These are phyloP conservation scores for Menidia beryllina DNA, from an alignment of 2,113 vertebrate genomes.

Conservation along the genomic window DNA sequence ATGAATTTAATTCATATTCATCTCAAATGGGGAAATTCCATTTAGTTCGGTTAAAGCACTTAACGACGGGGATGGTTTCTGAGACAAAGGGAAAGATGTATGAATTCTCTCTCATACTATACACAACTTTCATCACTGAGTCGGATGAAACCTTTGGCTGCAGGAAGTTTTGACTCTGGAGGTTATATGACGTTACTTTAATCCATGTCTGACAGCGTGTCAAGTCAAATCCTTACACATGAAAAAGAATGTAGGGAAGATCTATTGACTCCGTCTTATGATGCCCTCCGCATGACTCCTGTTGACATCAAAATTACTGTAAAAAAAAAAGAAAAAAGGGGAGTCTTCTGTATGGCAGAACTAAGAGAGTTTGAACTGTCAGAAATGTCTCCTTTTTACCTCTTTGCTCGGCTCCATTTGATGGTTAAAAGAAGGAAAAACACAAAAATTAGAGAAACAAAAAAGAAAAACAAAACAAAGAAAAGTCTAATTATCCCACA, in stretches of 20 bases:
- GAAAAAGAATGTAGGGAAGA: background rate
- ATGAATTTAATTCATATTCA: too few relatives aligned
- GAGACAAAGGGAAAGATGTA: too few relatives aligned
- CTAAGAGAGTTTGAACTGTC: background rate
- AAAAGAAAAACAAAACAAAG: background rate
- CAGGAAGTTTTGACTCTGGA: background rate
- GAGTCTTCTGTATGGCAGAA: background rate
- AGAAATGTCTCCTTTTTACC: background rate
- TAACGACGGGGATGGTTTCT: too few relatives aligned
- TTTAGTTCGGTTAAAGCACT: too few relatives aligned
- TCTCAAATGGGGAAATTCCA: too few relatives aligned
- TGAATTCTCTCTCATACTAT: too few relatives aligned
- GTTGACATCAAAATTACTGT: background rate
- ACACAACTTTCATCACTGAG: too few relatives aligned
- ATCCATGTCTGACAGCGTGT: background rate
- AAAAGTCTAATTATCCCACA: slow-evolving; percentile 61
- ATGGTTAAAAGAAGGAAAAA: slow-evolving; percentile 4
- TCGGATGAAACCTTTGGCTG: too few relatives aligned
- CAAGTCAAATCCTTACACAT: background rate
- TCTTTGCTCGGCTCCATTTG: slow-evolving; percentile 25
- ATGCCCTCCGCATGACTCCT: background rate
- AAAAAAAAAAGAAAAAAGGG: background rate
- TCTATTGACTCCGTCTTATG: background rate
- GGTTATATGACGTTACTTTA: background rate
- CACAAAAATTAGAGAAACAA: slow-evolving; percentile 8